Percentiles rank a stretch among this genome's conserved stretches.
Evolutionary conservation across 2,797 vertebrate genomes (phyloP).

Genomic region (Tadarida brasiliensis): DNA sequence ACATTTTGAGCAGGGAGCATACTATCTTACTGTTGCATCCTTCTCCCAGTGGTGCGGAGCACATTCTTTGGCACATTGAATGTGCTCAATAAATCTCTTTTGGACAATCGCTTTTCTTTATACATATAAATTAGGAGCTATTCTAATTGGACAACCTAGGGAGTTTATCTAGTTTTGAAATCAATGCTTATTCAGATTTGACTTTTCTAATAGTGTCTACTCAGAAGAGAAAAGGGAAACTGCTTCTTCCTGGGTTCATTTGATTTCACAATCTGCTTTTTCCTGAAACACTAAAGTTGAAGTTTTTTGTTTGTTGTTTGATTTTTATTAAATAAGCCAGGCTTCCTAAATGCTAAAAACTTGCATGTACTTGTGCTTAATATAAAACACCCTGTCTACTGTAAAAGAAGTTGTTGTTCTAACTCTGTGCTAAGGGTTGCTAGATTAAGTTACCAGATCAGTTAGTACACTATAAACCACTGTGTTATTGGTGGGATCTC

Average conservation of each 20-base stretch:
- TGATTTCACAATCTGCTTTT: slow-evolving; percentile 58
- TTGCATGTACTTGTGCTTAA: neutral
- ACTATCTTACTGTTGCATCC: neutral
- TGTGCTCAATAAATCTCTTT: slow-evolving; percentile 20
- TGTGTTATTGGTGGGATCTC: slow-evolving; percentile 74
- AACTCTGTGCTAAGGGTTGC: slow-evolving; percentile 69
- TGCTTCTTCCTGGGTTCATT: slow-evolving; percentile 33
- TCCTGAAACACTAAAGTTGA: slow-evolving; percentile 52
- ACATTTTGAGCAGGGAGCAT: neutral
- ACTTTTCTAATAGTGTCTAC: slow-evolving; percentile 3
- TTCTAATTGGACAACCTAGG: slow-evolving; percentile 31
- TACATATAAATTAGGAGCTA: slow-evolving; percentile 39
- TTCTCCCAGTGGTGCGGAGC: neutral
- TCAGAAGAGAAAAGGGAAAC: neutral
- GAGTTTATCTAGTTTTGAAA: slow-evolving; percentile 64
- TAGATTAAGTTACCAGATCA: slow-evolving; percentile 72
- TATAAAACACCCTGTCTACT: neutral
- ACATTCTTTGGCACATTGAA: slow-evolving; percentile 25
- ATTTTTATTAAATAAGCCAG: neutral
- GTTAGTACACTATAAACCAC: slow-evolving; percentile 70
- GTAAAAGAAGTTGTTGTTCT: slow-evolving; percentile 33
- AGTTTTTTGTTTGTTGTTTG: neutral
- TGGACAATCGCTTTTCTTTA: slow-evolving; percentile 43
- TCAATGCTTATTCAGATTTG: slow-evolving; percentile 45
- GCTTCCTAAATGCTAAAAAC: slow-evolving; percentile 50